Base-by-base conservation (phyloP, 2,113 vertebrate genomes). In the Mustela lutreola region DNA sequence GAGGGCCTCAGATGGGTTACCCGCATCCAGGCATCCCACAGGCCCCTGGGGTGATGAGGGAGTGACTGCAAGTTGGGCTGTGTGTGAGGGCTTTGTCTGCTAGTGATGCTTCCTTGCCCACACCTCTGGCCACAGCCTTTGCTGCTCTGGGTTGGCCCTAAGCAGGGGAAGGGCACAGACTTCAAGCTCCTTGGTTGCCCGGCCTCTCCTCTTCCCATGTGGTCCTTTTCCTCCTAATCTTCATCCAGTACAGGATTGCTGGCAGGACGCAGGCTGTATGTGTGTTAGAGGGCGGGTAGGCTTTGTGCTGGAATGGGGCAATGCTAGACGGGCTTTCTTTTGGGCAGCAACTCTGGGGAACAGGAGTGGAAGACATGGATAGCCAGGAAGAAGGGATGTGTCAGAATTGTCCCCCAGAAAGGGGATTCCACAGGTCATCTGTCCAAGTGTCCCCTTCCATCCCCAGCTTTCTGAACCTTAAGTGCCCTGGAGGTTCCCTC, bases 11-110 rank as follows among this genome's bases (percentile, higher is more conserved):
- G 67, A n/a, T 19, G 7, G 6, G 16, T 0, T 65, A 56, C 79
- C 53, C 9, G n/a, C 5, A 15, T 26, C 33, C 33, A 5, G 6
- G 36, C 1, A 16, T 39, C 45, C 60, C 11, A 11, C 0, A 1
- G 0, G 10, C 19, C 14, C 83, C n/a, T 4, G 33, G 58, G 15
- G 10, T 12, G 4, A 85, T 2, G 39, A 63, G 50, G 7, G 5
- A 12, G 60, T 48, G 19, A 12, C 21, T 50, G 36, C 21, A 53
- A 36, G 50, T 67, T 33, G 22, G 60, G 3, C 88, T n/a, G 4
- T 42, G 45, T 28, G 33, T 19, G 6, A 65, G 7, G 56, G n/a
- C n/a, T 48, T 45, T n/a, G n/a, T 39, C 21, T 65, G 10, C 33
- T 73, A 48, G 39, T 4, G 73, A 36, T 1, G 9, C 11, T 53